Base-by-base conservation (phyloP, 2,797 vertebrate genomes). In the Vespertilio murinus region DNA sequence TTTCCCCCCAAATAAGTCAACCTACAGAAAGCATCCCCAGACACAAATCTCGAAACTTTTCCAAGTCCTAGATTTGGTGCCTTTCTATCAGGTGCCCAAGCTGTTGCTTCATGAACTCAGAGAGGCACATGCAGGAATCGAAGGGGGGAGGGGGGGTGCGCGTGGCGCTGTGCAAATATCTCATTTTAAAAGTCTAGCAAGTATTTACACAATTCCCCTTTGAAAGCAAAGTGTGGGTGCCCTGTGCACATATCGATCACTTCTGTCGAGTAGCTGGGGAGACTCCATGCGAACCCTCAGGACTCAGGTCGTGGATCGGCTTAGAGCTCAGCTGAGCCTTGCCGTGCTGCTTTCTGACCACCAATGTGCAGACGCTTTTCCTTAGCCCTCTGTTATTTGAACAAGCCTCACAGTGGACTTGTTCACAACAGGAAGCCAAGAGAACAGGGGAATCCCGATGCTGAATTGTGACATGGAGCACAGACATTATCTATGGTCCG, bases 401-500 rank as follows among this genome's bases (percentile, higher is more conserved):
- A 61, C 59, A n/a, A 47, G 86, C 73, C 82, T 54, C 54, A 4
- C 8, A 30, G 25, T 3, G 75, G 64, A 52, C 54, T 47, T 25
- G 52, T 25, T 65, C 77, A 74, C 86, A 84, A 33, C 3, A 25
- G 35, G 52, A 79, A 88, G 61, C 82, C 69, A 73, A 67, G 45
- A 33, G 59, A 40, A 74, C 69, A 73, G 65, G 59, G 33, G 52
- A 33, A 74, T 38, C 71, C 30, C 33, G 23, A n/a, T 65, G 28
- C 4, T 84, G 81, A 25, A 74, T 73, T 49, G 8, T 9, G 67
- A 56, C 7, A 6, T 18, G 28, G 71, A 70, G 35, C 33, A 7
- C 45, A 70, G n/a, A 13, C 12, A 25, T 22, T 8, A 13, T 65
- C 47, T 61, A 7, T 67, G 78, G 84, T 22, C 2, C 33, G 17